These are phyloP conservation scores for Campoletis sonorensis DNA, from an alignment of 1,140 invertebrate species.

Conservation along the genomic window DNA sequence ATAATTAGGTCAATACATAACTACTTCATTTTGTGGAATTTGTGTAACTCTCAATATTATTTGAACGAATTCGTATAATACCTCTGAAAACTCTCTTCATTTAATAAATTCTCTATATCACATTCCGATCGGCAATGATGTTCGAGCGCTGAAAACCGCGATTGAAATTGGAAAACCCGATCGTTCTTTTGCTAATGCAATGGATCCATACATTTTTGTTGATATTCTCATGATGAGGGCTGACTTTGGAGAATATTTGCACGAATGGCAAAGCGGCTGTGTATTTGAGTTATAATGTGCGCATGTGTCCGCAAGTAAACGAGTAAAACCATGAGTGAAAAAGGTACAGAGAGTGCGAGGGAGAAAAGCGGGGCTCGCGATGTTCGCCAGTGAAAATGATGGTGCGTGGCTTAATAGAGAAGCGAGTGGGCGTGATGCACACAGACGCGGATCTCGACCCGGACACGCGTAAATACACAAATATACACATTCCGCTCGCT, in stretches of 20 bases:
- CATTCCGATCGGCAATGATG: neutral
- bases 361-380: neutral
- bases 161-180: conserved; percentile 21
- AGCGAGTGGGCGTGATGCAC: conserved; percentile 42
- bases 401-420: conserved; percentile 61
- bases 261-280: neutral
- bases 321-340: neutral
- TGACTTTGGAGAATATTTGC: neutral
- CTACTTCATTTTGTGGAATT: too few species aligned
- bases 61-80: too few species aligned
- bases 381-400: conserved; percentile 56
- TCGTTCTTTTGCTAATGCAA: neutral
- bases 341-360: neutral
- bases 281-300: conserved; percentile 23
- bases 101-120: too few species aligned
- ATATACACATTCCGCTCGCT: neutral
- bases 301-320: conserved; percentile 22
- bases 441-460: conserved; percentile 16
- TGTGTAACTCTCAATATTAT: too few species aligned
- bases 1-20: too few species aligned
- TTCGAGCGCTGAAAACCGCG: neutral
- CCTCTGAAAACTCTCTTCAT: too few species aligned
- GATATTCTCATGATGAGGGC: conserved; percentile 1
- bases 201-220: conserved; percentile 27
- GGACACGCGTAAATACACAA: neutral